phyloP scores from a whole-genome alignment of 2,797 vertebrate genomes.

The Poliocrania exsul region DNA sequence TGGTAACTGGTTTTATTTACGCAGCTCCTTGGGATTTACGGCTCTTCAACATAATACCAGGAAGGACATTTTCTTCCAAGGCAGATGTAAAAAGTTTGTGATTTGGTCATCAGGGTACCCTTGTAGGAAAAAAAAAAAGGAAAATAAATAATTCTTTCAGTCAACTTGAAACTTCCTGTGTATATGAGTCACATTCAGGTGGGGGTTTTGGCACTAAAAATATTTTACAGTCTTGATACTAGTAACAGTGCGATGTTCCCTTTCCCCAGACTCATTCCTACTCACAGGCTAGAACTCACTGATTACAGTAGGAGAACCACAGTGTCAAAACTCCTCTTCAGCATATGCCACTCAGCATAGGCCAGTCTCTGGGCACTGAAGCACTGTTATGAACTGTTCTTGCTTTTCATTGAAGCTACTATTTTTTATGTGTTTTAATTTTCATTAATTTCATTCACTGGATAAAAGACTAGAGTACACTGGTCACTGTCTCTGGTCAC shows the following conservation, averaged over 20 bases:
- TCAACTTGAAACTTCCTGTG: background rate
- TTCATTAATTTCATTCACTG: background rate
- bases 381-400: background rate
- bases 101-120: background rate
- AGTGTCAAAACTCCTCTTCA: background rate
- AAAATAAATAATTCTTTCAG: background rate
- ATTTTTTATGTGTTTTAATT: background rate
- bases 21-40: background rate
- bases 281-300: background rate
- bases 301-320: background rate
- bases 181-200: background rate
- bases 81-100: background rate
- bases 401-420: background rate
- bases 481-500: background rate
- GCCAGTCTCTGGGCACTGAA: background rate
- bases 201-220: background rate
- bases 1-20: slow-evolving; percentile 17
- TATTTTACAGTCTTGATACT: background rate
- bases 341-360: background rate
- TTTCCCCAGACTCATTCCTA: background rate
- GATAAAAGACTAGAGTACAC: background rate
- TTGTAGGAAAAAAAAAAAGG: background rate
- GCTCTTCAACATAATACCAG: background rate
- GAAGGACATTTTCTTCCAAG: background rate
- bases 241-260: background rate